Evolutionary conservation across 2,797 vertebrate species (phyloP).

Genomic region (Bothrops alternatus): DNA sequence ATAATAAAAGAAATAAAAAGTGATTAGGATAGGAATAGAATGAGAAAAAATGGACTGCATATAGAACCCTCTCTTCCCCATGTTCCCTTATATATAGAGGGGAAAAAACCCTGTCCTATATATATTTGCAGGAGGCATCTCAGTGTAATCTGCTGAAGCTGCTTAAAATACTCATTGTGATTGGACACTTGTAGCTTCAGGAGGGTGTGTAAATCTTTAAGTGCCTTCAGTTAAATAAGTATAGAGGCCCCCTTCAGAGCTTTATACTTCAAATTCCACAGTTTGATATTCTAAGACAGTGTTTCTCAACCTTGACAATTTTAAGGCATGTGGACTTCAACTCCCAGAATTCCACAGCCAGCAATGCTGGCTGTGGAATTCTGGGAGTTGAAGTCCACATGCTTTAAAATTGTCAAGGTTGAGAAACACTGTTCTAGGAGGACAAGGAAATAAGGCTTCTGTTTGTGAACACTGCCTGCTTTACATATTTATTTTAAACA

Average conservation of each 20-base stretch:
- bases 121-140: not conserved
- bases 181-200: not conserved
- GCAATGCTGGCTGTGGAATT: too few relatives aligned
- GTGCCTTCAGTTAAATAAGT: not conserved
- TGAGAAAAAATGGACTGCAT: not conserved
- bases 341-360: too few relatives aligned
- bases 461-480: not conserved
- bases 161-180: not conserved
- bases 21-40: not conserved
- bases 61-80: not conserved
- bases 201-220: not conserved
- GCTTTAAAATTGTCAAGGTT: too few relatives aligned
- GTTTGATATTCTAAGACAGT: not conserved
- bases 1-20: not conserved
- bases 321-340: too few relatives aligned
- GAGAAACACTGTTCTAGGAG: not conserved
- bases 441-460: not conserved
- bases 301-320: too few relatives aligned
- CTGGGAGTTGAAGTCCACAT: too few relatives aligned
- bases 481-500: not conserved
- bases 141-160: not conserved
- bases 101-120: not conserved
- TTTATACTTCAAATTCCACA: not conserved
- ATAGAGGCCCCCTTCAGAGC: not conserved
- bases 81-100: not conserved